A percentile compares a stretch with the other conserved stretches of the same genome.
Evolutionary conservation across 2,113 vertebrate species (phyloP).

Genomic region (Zootoca vivipara): DNA sequence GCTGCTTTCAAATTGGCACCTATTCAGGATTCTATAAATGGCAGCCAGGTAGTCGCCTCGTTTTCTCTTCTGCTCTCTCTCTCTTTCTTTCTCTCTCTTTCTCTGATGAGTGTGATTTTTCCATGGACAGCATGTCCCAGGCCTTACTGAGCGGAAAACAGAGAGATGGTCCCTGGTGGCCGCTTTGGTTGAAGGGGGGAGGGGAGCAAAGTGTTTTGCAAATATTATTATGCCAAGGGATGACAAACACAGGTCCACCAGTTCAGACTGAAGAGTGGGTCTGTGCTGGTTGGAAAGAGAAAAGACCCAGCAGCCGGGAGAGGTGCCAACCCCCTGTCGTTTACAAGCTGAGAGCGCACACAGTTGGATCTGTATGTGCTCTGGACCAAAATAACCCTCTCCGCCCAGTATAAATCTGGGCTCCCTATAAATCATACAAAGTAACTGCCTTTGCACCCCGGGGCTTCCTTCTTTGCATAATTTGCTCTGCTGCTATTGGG

Average conservation of each 20-base stretch:
- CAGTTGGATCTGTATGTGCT: constrained; percentile 30
- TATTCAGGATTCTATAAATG: constrained; percentile 65
- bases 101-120: constrained; percentile 61
- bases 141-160: constrained; percentile 27
- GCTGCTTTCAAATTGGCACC: constrained; percentile 49
- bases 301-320: not conserved
- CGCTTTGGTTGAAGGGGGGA: constrained; percentile 52
- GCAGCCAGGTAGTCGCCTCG: constrained; percentile 69
- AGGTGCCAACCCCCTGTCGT: not conserved
- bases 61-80: constrained; percentile 41
- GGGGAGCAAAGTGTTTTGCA: constrained; percentile 62
- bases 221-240: constrained; percentile 44
- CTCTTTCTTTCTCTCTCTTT: constrained; percentile 53
- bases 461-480: not conserved
- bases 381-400: constrained; percentile 34
- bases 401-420: constrained; percentile 14
- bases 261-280: not conserved
- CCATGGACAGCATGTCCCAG: constrained; percentile 64
- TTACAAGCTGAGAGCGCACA: constrained; percentile 22
- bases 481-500: not conserved
- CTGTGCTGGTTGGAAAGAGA: not conserved
- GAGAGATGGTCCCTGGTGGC: constrained; percentile 45
- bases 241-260: constrained; percentile 23
- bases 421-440: constrained; percentile 6
- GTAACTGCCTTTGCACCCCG: not conserved